Evolutionary conservation across 1,140 invertebrate genomes (phyloP), one percentile per base, ranked within the genome.

Genomic region (Scaptomyza pallida): DNA sequence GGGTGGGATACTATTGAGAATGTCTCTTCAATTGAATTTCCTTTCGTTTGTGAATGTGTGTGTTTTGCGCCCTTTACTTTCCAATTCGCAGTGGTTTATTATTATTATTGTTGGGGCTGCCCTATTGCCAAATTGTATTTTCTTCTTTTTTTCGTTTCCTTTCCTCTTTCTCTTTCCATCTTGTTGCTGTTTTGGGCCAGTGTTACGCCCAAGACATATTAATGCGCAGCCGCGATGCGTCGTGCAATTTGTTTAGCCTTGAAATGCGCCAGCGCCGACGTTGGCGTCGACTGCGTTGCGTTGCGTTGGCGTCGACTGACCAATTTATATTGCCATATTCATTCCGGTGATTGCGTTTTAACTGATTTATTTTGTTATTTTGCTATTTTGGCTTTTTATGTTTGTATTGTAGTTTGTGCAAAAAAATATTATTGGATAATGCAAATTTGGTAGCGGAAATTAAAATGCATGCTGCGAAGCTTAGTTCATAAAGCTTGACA

Each of bases 401-500:
- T n/a, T n/a, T n/a, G n/a, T n/a, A n/a, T n/a, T n/a, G n/a, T n/a
- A n/a, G n/a, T n/a, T n/a, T n/a, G n/a, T n/a, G n/a, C n/a, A n/a
- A n/a, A n/a, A n/a, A n/a, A n/a, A 4, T 21, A 65, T 72, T 54
- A 72, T 62, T 71, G 57, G 62, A 65, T 56, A 61, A 55, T 76
- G 81, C 67, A 62, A 75, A 79, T 78, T 70, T 60, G 40, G 12
- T 48, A 47, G 43, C 45, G 70, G 75, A 78, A 78, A 78, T 78
- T 45, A 63, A 60, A 26, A 62, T 45, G 50, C 9, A 17, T 51
- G 37, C 23, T 26, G 37, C 5, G 50, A n/a, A 15, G 19, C 33
- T 37, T 37, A 37, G 2, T n/a, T 12, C n/a, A n/a, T 8, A n/a
- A 23, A 54, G 13, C 35, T 23, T 10, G 40, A 41, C 16, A 10